phyloP scores from a whole-genome alignment of 2,113 vertebrate species.

The Lathamus discolor region DNA sequence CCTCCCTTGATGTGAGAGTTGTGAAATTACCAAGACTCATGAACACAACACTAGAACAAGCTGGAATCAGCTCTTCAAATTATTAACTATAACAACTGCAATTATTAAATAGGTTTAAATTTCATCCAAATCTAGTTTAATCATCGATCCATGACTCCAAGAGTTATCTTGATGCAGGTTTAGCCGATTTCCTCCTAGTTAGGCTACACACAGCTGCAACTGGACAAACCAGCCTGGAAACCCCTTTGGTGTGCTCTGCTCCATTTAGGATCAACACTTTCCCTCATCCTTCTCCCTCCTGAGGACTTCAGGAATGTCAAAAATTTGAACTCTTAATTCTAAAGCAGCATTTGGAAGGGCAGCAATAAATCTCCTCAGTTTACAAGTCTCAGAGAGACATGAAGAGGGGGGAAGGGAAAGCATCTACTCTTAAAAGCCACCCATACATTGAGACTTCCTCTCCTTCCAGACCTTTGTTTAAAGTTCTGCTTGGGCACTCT shows the following conservation, averaged over 20 bases:
- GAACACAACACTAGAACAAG: not conserved
- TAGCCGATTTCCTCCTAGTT: not conserved
- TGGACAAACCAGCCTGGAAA: not conserved
- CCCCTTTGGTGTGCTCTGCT: not conserved
- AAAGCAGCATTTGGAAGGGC: slow-evolving; percentile 5
- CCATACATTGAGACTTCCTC: not conserved
- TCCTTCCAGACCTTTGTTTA: slow-evolving; percentile 12
- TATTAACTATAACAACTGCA: not conserved
- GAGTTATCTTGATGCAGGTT: not conserved
- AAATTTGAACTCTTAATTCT: slow-evolving; percentile 61
- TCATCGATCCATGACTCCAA: not conserved
- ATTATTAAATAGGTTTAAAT: not conserved
- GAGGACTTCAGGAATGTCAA: slow-evolving; percentile 58
- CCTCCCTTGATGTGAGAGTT: not conserved
- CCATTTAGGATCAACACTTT: not conserved
- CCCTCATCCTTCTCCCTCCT: slow-evolving; percentile 27
- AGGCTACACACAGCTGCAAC: fast-evolving
- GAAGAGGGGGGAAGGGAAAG: not conserved
- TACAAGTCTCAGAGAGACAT: slow-evolving; percentile 25
- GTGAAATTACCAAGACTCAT: not conserved
- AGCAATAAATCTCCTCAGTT: slow-evolving; percentile 47
- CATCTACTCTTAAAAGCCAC: not conserved
- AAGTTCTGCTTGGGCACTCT: slow-evolving; percentile 33
- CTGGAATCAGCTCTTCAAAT: not conserved
- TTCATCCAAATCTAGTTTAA: not conserved